Evolutionary conservation across 2,797 vertebrate species (phyloP).

Genomic region (Lemur catta): DNA sequence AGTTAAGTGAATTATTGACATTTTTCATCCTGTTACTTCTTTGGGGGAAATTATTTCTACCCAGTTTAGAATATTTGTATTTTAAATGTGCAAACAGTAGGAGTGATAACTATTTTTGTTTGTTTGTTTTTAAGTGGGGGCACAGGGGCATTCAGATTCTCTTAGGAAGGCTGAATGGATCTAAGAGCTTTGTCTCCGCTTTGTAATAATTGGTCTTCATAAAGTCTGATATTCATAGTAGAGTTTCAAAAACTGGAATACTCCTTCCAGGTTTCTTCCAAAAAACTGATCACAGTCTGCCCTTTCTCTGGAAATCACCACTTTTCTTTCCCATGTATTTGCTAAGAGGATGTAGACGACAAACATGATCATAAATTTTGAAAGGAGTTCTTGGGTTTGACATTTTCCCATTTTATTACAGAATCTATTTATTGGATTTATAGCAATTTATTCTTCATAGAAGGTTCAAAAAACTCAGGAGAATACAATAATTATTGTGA

Average conservation of each 20-base stretch:
- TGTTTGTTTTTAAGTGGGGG: not conserved
- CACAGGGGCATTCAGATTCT: not conserved
- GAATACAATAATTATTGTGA: not conserved
- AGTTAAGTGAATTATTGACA: not conserved
- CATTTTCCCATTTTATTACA: not conserved
- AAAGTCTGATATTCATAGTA: constrained; percentile 3
- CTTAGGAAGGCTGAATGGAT: not conserved
- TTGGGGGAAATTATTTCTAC: not conserved
- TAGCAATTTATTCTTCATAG: constrained; percentile 19
- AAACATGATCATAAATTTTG: not conserved
- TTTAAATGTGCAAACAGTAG: not conserved
- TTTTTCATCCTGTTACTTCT: not conserved
- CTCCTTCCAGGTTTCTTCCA: not conserved
- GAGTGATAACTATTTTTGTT: not conserved
- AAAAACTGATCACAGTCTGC: not conserved
- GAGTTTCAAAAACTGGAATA: not conserved
- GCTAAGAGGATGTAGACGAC: not conserved
- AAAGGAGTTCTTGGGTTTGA: not conserved
- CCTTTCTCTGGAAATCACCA: not conserved
- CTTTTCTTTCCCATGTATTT: not conserved
- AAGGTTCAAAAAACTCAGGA: not conserved
- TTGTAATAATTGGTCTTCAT: not conserved
- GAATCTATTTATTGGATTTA: constrained; percentile 1
- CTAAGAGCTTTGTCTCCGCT: not conserved
- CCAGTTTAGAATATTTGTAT: not conserved